Percentiles rank a stretch among this genome's conserved stretches.
These are phyloP conservation scores for Actenoides lindsayi DNA, from an alignment of 2,113 vertebrate species.

Conservation along the genomic window DNA sequence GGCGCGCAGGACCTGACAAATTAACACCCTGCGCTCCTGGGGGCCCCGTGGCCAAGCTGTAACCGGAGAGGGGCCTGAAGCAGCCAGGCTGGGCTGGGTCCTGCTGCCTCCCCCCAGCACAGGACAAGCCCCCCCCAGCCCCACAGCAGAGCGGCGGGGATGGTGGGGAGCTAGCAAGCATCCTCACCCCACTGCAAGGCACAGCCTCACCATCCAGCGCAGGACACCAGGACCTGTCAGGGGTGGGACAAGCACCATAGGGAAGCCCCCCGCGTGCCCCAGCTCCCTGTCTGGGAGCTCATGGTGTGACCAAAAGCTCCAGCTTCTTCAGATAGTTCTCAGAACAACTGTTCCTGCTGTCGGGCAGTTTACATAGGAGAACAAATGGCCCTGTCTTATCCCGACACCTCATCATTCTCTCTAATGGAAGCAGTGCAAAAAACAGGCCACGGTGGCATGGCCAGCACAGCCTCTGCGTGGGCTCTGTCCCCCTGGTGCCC, in stretches of 20 bases:
- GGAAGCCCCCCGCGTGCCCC: not conserved
- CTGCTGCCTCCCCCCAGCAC: not conserved
- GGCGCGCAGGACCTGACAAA: not conserved
- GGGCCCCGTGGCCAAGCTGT: not conserved
- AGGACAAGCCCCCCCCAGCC: not conserved
- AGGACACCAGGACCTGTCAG: not conserved
- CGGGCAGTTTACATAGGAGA: not conserved
- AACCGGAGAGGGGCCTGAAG: not conserved
- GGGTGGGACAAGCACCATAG: not conserved
- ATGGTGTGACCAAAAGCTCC: accelerated
- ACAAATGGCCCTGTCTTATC: not conserved
- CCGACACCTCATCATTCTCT: not conserved
- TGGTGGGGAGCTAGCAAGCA: not conserved
- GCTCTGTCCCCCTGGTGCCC: not conserved
- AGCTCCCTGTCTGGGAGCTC: not conserved
- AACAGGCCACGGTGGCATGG: accelerated
- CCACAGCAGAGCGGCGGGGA: not conserved
- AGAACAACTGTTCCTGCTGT: not conserved
- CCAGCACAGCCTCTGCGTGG: not conserved
- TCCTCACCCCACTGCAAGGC: not conserved
- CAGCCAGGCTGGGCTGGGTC: not conserved
- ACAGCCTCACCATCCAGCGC: accelerated
- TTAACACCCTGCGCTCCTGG: accelerated
- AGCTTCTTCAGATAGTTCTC: not conserved
- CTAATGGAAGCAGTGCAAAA: not conserved